Percentiles rank a stretch among this genome's conserved stretches.
Evolutionary conservation across 53 echinoderm and acorn worm genomes (phyloP).

Genomic region (Henricia sp.): DNA sequence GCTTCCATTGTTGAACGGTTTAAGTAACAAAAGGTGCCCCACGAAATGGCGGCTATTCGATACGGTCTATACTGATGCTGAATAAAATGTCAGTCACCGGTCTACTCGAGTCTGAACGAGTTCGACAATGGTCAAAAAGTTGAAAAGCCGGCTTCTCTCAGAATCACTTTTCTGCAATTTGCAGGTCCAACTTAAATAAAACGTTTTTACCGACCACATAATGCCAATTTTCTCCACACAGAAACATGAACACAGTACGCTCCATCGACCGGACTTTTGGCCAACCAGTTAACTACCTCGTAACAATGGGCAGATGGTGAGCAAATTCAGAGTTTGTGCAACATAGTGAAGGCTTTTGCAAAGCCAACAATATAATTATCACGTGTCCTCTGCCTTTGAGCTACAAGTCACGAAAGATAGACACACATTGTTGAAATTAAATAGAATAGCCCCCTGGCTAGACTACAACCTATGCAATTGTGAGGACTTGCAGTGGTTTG

Average conservation of each 20-base stretch:
- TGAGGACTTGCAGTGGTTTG: not conserved
- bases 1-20: no score
- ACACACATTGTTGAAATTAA: not conserved
- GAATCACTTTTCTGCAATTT: no score
- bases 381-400: not conserved
- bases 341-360: not conserved
- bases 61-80: no score
- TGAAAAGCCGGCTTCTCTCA: no score
- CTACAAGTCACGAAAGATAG: not conserved
- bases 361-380: not conserved
- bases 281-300: conserved; percentile 81
- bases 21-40: no score
- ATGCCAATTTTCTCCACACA: conserved; percentile 39
- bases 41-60: no score
- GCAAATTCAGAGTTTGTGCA: conserved; percentile 18
- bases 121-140: no score
- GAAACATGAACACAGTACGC: conserved; percentile 98
- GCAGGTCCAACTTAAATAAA: no score
- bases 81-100: no score
- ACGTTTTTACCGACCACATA: no score
- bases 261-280: conserved; percentile 89
- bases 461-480: not conserved
- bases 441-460: not conserved
- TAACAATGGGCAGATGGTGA: conserved; percentile 96
- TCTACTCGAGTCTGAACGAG: no score